phyloP scores from a whole-genome alignment of 1,140 invertebrate genomes.

The Sesamia nonagrioides region DNA sequence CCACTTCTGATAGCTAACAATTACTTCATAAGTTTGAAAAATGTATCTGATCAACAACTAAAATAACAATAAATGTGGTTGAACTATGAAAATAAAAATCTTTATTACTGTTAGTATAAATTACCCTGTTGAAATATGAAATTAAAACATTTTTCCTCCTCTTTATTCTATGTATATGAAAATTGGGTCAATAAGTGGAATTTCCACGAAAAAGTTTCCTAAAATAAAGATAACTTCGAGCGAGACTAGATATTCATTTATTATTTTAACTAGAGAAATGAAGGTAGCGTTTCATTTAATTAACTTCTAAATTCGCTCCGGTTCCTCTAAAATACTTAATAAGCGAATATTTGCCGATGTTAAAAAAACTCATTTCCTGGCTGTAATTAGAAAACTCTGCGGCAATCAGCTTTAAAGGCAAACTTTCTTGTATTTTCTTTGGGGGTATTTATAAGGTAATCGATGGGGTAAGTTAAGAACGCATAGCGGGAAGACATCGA shows the following conservation, averaged over 20 bases:
- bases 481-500: not conserved
- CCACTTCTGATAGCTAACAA: no score
- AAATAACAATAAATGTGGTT: no score
- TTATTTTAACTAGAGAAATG: slow-evolving; percentile 15
- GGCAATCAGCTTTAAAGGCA: slow-evolving; percentile 43
- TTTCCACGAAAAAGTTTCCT: not conserved
- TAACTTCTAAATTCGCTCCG: slow-evolving; percentile 27
- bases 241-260: slow-evolving; percentile 7
- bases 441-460: slow-evolving; percentile 9
- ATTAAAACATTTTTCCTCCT: no score
- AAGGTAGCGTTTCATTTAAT: slow-evolving; percentile 41
- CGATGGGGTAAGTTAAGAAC: slow-evolving; percentile 14
- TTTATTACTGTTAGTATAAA: no score
- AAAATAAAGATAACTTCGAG: slow-evolving; percentile 12
- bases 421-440: slow-evolving; percentile 43
- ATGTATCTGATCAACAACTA: no score
- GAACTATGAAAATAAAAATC: no score
- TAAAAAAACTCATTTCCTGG: slow-evolving; percentile 37
- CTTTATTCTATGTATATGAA: not conserved
- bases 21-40: no score
- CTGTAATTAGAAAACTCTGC: slow-evolving; percentile 44
- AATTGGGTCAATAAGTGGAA: not conserved
- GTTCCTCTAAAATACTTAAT: slow-evolving; percentile 32
- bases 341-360: slow-evolving; percentile 45
- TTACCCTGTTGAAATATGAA: no score